A percentile compares a stretch with the other conserved stretches of the same genome.
Evolutionary conservation across 1,140 invertebrate species (phyloP).

Genomic region (Drosophila sp.): DNA sequence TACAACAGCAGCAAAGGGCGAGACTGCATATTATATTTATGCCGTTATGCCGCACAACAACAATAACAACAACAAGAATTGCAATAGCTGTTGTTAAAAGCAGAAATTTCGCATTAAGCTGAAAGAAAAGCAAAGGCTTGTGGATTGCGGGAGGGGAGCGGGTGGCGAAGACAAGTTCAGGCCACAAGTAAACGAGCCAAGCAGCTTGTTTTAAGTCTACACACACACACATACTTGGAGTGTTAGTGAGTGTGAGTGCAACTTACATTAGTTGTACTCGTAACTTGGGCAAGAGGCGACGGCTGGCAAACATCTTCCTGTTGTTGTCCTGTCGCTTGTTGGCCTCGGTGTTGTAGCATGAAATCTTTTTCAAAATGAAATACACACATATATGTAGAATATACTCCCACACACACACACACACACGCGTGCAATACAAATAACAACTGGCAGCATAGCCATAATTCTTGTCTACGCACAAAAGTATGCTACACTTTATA

Average conservation of each 20-base stretch:
- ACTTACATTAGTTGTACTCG: conserved; percentile 54
- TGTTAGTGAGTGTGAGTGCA: conserved; percentile 22
- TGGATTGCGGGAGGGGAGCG: conserved; percentile 17
- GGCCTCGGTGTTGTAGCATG: conserved; percentile 69
- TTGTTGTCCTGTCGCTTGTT: conserved; percentile 55
- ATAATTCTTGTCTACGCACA: conserved; percentile 79
- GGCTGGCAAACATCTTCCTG: conserved; percentile 61
- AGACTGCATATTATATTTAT: conserved; percentile 80
- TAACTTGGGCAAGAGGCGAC: conserved; percentile 35
- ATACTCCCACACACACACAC: conserved; percentile 35
- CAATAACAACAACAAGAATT: conserved; percentile 46
- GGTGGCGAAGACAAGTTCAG: conserved; percentile 64
- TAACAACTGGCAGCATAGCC: conserved; percentile 71
- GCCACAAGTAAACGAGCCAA: conserved; percentile 78
- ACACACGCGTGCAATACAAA: conserved; percentile 39
- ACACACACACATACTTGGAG: conserved; percentile 6
- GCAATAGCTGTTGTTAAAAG: conserved; percentile 77
- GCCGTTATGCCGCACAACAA: conserved; percentile 57
- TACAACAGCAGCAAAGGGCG: conserved; percentile 63
- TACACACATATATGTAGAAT: conserved; percentile 54
- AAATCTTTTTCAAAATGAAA: conserved; percentile 61
- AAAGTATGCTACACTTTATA: conserved; percentile 70
- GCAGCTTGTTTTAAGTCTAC: conserved; percentile 75
- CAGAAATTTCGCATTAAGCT: conserved; percentile 78
- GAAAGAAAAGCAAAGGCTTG: conserved; percentile 73